Evolutionary conservation across 2,888 invertebrate genomes (phyloP).

Genomic region (Alloplasta piceator): DNA sequence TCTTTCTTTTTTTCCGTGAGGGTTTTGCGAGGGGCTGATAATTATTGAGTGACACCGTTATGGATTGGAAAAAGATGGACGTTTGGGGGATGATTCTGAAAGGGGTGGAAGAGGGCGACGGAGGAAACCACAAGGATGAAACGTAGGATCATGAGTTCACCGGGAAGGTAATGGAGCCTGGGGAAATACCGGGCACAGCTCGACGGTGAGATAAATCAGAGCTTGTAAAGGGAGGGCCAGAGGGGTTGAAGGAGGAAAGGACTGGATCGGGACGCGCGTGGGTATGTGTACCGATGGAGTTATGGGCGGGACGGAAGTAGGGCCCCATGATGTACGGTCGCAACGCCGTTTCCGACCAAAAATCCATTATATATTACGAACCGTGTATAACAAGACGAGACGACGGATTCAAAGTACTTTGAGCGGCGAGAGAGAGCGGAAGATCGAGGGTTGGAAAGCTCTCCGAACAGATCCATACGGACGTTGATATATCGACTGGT

Average conservation of each 20-base stretch:
- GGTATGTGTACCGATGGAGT: conserved; percentile 70
- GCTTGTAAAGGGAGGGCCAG: conserved; percentile 64
- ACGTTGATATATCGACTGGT: conserved; percentile 26
- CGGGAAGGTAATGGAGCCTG: conserved; percentile 77
- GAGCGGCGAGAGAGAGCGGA: conserved; percentile 16
- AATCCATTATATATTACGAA: conserved; percentile 81
- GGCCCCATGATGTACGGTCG: conserved; percentile 80
- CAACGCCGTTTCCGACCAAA: conserved; percentile 80
- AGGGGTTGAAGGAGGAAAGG: conserved; percentile 51
- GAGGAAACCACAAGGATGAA: conserved; percentile 61
- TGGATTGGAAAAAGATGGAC: conserved; percentile 41
- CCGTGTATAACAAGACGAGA: conserved; percentile 74
- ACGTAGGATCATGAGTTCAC: conserved; percentile 71
- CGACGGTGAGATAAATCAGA: conserved; percentile 78
- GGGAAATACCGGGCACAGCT: conserved; percentile 64
- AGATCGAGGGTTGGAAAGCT: conserved; percentile 4
- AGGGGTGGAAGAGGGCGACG: conserved; percentile 59
- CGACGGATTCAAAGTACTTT: conserved; percentile 51
- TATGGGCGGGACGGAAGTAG: conserved; percentile 79
- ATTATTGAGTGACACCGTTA: conserved; percentile 25
- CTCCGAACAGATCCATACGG: conserved; percentile 1
- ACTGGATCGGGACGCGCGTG: conserved; percentile 28
- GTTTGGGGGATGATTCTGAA: conserved; percentile 19
- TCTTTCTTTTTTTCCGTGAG: too few species aligned
- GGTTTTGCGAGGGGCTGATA: neutral